Evolutionary conservation across 2,113 vertebrate species (phyloP), one percentile per base, ranked within the genome.

Genomic region (Dasyprocta punctata): DNA sequence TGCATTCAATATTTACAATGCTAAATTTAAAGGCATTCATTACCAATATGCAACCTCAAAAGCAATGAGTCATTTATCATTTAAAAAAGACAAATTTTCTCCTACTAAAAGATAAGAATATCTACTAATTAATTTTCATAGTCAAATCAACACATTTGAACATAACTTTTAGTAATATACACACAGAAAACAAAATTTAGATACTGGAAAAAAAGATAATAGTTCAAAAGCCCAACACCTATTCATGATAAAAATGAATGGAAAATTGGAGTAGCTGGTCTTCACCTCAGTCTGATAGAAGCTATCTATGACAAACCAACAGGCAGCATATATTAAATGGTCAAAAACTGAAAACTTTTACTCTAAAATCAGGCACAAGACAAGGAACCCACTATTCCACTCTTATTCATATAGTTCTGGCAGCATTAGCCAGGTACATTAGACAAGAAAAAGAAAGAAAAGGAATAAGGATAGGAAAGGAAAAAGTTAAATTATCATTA

Each of bases 1-100:
- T 94, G 89, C 89, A 89, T 93, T 95, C 92, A 97, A 63, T 97
- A 95, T 97, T 97, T 96, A 89, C 77, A 86, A 80, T 96, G 73
- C 89, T 96, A 95, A 90, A 97, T 95, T 97, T 96, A 93, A 93
- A 97, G 49, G 49, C 54, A 44, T 95, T 87, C 54, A 56, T 83
- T 61, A 86, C 89, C 86, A 75, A 86, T 56, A 67, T 89, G 86
- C 30, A 69, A n/a, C 56, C 41, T 94, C 87, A 80, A 92, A 96
- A 85, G 69, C 24, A 84, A 54, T 56, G 91, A 58, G 28, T 87
- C 88, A 94, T 65, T 95, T 86, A 82, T 58, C 49, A 89, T 61
- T 93, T 49, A 87, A 65, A 86, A 96, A 95, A 71, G 49, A 83
- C n/a, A 96, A 96, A 89, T 26, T n/a, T 20, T 90, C 24, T 89